These are phyloP conservation scores for Anoplius nigerrimus DNA, from an alignment of 2,888 invertebrate genomes.

Conservation along the genomic window DNA sequence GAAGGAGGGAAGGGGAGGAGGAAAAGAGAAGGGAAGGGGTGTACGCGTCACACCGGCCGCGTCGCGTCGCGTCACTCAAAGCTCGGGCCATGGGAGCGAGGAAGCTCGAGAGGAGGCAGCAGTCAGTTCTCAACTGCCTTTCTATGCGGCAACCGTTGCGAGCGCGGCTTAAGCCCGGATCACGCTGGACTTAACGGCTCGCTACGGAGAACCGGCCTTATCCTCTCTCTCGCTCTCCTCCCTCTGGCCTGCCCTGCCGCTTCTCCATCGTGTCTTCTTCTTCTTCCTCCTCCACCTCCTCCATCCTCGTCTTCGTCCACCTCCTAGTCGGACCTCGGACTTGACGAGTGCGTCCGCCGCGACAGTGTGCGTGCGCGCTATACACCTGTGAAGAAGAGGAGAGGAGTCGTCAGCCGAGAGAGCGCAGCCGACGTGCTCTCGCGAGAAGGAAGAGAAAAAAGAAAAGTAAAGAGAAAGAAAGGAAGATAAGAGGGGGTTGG, in stretches of 20 bases:
- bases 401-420: too few relatives aligned
- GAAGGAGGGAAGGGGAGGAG: conserved; percentile 3
- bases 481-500: too few relatives aligned
- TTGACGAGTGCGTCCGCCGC: too few relatives aligned
- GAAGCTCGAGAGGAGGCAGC: conserved; percentile 60
- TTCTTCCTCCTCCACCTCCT: background rate
- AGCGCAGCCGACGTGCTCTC: too few relatives aligned
- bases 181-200: conserved; percentile 67
- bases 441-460: too few relatives aligned
- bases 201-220: conserved; percentile 50
- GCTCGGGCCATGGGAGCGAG: conserved; percentile 57
- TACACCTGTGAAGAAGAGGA: too few relatives aligned
- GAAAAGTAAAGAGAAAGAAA: too few relatives aligned
- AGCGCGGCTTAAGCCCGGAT: conserved; percentile 66
- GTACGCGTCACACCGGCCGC: conserved; percentile 69
- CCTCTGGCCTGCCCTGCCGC: background rate
- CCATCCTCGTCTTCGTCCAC: background rate
- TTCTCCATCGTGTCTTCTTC: background rate
- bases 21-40: conserved; percentile 51
- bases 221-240: conserved; percentile 1
- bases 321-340: too few relatives aligned
- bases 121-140: conserved; percentile 74
- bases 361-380: too few relatives aligned
- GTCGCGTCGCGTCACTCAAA: conserved; percentile 71
- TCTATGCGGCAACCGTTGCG: conserved; percentile 70